Conservation (phyloP, 2,888 invertebrate genomes). For the Trypoxylon attenuatum region DNA sequence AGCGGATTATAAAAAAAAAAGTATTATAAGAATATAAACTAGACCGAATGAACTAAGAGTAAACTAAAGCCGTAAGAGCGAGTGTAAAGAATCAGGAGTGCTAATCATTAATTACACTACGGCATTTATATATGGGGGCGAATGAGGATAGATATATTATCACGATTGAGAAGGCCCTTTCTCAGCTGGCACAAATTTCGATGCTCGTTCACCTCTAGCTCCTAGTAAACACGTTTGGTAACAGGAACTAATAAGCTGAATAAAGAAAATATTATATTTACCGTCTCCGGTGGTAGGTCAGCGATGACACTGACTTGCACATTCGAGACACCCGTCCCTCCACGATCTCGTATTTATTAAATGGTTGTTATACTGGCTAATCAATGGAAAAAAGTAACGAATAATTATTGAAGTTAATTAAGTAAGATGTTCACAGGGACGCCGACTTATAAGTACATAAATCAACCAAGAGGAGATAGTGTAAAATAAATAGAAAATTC, state of each 20-base stretch:
- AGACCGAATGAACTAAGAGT: conserved; percentile 31
- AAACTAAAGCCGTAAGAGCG: conserved; percentile 43
- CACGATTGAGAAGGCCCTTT: conserved; percentile 31
- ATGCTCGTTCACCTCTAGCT: conserved; percentile 54
- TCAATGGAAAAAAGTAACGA: conserved; percentile 43
- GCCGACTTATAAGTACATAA: conserved; percentile 58
- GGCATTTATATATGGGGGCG: conserved; percentile 48
- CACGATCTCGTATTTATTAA: conserved; percentile 64
- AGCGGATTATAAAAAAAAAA: conserved; percentile 38
- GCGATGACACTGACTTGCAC: conserved; percentile 48
- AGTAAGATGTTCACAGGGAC: conserved; percentile 58
- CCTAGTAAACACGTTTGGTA: conserved; percentile 45
- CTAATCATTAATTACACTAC: conserved; percentile 47
- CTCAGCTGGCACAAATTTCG: conserved; percentile 48
- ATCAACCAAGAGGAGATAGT: conserved; percentile 57
- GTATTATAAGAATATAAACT: conserved; percentile 50
- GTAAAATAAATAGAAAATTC: conserved; percentile 57
- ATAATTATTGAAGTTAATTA: conserved; percentile 54
- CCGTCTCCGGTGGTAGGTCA: conserved; percentile 48
- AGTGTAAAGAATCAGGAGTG: conserved; percentile 61
- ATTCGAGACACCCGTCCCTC: conserved; percentile 61
- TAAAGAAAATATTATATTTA: conserved; percentile 46
- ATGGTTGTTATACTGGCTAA: conserved; percentile 58
- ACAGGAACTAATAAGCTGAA: conserved; percentile 36
- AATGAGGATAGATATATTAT: conserved; percentile 47